A percentile compares a stretch with the other conserved stretches of the same genome.
Evolutionary conservation across 2,797 vertebrate species (phyloP).

Genomic region (Petrocephalus sullivani): DNA sequence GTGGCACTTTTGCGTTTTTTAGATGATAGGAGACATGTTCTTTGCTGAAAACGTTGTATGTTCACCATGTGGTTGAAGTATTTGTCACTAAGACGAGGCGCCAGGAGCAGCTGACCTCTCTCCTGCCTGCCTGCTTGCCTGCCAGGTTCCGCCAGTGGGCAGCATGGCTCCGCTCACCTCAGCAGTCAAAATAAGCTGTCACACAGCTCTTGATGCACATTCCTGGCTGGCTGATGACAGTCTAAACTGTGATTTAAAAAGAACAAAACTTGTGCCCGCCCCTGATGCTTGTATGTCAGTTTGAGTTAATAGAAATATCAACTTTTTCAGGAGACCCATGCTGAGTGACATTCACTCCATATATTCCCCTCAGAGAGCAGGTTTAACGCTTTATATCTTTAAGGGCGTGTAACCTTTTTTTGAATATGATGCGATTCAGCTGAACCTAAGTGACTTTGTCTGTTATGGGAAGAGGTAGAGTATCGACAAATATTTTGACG

Average conservation of each 20-base stretch:
- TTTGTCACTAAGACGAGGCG: not conserved
- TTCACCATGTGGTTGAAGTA: not conserved
- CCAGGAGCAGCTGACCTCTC: not conserved
- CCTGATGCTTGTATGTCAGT: not conserved
- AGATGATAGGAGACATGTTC: not conserved
- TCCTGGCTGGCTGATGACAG: not conserved
- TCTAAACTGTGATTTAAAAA: not conserved
- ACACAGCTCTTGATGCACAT: not conserved
- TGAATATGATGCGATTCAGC: not conserved
- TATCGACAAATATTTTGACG: not conserved
- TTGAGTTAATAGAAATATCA: not conserved
- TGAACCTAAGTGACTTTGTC: not conserved
- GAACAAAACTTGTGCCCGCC: not conserved
- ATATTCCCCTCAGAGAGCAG: not conserved
- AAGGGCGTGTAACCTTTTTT: not conserved
- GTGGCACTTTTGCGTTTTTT: not conserved
- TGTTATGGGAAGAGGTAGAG: not conserved
- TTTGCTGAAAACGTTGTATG: not conserved
- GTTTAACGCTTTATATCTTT: not conserved
- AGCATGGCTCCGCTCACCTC: not conserved
- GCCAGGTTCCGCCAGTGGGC: not conserved
- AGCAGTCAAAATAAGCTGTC: not conserved
- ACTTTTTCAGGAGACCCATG: not conserved
- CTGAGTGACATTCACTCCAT: conserved; percentile 5
- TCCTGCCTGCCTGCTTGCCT: not conserved